Evolutionary conservation across 2,888 invertebrate species (phyloP), one percentile per base, ranked within the genome.

Genomic region (Drosophila conformis): DNA sequence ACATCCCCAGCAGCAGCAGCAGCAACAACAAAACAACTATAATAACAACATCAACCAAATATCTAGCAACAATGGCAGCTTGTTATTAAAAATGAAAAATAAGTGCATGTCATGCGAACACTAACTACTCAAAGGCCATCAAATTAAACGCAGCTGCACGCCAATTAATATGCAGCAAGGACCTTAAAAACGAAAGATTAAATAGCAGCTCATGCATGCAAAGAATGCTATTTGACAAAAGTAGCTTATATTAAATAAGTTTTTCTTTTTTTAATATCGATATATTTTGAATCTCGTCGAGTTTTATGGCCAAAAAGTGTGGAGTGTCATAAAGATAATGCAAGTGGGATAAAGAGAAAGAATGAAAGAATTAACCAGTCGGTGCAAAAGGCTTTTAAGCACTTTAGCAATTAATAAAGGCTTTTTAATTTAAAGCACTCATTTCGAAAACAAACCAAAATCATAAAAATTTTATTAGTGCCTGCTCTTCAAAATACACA

Each of bases 21-120:
- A 42, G 11, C 42, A 13, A 46, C 21, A 25, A 25, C n/a, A n/a
- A 18, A 4, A 25, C 25, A 4, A 21, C 21, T 15, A 46, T 15
- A 46, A 25, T 8, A 46, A 15, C 52, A 46, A 65, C 64, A 70
- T 59, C 33, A 58, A 61, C 68, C 53, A 78, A 82, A 73, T 74
- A 75, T 77, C 69, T 51, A 31, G 38, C 36, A 71, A 82, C 77
- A 82, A 83, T 79, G 66, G 58, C 54, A 40, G 31, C 78, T 65
- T 68, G 68, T 77, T 69, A 75, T 58, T 35, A 56, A 71, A 75
- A 78, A 63, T 69, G 61, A 82, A 53, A 56, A 48, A 51, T 33
- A 63, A 60, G 53, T 49, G 29, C 60, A 36, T 68, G 48, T 27
- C 60, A 69, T 69, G 74, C 69, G 63, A 56, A 56, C 8, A 25